Conservation (phyloP, 2,113 vertebrate species). For the Myiagra hebetior region DNA sequence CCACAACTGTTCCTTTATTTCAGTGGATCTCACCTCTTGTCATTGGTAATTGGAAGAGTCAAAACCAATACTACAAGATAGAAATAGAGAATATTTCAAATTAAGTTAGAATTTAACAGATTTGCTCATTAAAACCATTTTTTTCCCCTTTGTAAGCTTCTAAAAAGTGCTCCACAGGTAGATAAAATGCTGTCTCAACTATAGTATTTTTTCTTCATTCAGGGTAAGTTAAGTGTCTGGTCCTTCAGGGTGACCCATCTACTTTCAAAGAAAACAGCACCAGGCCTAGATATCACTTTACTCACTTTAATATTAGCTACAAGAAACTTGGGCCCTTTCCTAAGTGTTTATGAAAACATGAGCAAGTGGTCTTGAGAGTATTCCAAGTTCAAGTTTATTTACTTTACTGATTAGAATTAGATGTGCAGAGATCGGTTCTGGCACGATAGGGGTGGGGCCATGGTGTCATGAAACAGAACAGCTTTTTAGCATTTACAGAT, state of each 20-base stretch:
- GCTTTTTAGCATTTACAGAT: slow-evolving; percentile 17
- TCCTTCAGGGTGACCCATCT: not conserved
- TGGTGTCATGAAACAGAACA: not conserved
- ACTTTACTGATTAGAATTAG: not conserved
- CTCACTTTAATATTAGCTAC: not conserved
- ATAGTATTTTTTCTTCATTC: not conserved
- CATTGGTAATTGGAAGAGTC: not conserved
- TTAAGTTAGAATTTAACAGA: not conserved
- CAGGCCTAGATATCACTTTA: not conserved
- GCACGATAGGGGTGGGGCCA: not conserved
- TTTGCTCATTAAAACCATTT: not conserved
- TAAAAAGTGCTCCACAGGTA: not conserved
- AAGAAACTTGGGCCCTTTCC: not conserved
- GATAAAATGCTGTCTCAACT: not conserved
- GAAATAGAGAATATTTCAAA: not conserved
- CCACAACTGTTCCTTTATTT: not conserved
- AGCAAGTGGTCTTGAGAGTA: not conserved
- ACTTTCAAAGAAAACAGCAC: not conserved
- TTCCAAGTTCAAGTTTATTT: slow-evolving; percentile 49
- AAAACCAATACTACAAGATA: not conserved
- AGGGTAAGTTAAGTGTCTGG: not conserved
- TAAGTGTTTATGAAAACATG: not conserved
- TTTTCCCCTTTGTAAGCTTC: not conserved
- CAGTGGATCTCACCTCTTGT: not conserved
- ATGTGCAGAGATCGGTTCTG: not conserved